Evolutionary conservation across 2,113 vertebrate genomes (phyloP).

Genomic region (Corythaixoides concolor): DNA sequence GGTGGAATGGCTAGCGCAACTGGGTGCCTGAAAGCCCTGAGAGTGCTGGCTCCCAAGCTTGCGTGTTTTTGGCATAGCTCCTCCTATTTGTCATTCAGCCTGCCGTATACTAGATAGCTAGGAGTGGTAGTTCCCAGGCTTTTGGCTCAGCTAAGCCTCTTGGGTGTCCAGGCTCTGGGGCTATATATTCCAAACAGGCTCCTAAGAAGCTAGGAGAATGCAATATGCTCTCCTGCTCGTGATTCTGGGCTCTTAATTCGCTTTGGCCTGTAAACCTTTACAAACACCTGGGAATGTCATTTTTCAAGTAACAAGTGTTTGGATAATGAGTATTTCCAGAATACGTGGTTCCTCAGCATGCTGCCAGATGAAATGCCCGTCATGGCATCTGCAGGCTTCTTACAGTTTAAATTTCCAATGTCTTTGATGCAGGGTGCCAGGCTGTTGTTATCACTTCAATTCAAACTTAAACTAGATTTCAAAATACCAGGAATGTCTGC

Average conservation of each 20-base stretch:
- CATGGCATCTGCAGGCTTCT: background rate
- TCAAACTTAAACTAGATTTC: background rate
- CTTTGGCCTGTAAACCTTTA: background rate
- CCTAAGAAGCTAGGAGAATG: background rate
- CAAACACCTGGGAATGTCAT: background rate
- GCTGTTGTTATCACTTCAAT: background rate
- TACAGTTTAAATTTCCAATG: background rate
- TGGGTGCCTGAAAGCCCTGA: background rate
- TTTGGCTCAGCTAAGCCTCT: background rate
- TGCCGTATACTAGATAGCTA: background rate
- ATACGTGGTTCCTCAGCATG: background rate
- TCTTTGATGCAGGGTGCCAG: background rate
- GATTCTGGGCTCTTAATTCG: background rate
- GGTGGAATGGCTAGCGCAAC: background rate
- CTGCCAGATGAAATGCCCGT: background rate
- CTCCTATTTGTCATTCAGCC: background rate
- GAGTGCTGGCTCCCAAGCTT: background rate
- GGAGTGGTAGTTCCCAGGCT: background rate
- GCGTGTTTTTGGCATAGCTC: background rate
- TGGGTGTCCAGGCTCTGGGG: background rate
- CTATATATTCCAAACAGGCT: background rate
- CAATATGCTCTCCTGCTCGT: accelerated
- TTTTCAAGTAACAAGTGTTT: background rate
- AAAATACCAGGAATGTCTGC: background rate
- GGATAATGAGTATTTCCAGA: background rate